Conservation (phyloP, 2,888 invertebrate species). For the Pecten maximus region DNA sequence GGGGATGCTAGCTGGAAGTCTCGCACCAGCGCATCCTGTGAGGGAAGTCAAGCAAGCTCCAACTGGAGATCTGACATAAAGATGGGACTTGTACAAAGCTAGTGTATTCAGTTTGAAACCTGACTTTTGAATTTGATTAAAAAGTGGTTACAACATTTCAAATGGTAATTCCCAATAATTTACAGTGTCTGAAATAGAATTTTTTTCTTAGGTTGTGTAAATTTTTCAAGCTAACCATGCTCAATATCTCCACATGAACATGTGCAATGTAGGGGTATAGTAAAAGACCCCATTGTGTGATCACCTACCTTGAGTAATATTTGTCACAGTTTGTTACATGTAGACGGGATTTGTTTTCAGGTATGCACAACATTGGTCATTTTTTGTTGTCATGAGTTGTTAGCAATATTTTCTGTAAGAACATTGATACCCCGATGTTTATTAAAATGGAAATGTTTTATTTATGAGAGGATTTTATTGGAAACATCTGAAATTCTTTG, state of each 20-base stretch:
- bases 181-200: neutral
- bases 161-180: too few species aligned
- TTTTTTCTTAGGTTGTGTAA: neutral
- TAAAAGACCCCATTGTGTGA: neutral
- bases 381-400: too few species aligned
- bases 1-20: neutral
- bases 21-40: neutral
- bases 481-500: too few species aligned
- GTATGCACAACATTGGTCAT: too few species aligned
- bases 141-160: neutral
- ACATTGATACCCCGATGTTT: too few species aligned
- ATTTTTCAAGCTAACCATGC: neutral
- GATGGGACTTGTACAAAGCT: neutral
- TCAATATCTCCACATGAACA: neutral
- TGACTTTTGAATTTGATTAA: neutral
- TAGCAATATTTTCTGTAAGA: too few species aligned
- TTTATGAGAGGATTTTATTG: too few species aligned
- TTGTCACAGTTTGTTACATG: neutral
- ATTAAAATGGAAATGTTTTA: too few species aligned
- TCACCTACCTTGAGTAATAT: neutral
- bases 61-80: neutral
- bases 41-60: neutral
- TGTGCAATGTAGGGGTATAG: neutral
- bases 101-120: neutral
- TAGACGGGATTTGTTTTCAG: neutral